Percentiles rank a stretch among this genome's conserved stretches.
Conservation (phyloP, 2,888 invertebrate genomes). For the Phortica okadai region DNA sequence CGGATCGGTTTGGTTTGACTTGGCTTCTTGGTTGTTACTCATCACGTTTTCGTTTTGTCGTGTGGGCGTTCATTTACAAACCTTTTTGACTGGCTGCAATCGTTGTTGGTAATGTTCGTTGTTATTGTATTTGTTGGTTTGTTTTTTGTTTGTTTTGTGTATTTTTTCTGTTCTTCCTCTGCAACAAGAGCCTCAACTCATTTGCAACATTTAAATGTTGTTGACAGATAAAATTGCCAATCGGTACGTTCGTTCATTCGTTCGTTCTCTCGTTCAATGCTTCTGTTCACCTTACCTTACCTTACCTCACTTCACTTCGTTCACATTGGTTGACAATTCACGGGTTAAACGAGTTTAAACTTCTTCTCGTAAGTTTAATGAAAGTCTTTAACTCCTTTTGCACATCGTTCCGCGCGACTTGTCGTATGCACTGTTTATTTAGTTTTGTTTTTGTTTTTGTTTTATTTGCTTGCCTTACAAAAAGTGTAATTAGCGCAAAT, state of each 20-base stretch:
- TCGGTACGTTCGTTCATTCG: conserved; percentile 48
- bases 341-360: conserved; percentile 66
- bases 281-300: neutral
- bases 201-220: conserved; percentile 62
- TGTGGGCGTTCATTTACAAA: conserved; percentile 56
- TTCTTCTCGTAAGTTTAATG: conserved; percentile 65
- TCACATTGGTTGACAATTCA: conserved; percentile 59
- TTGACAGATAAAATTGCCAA: conserved; percentile 71
- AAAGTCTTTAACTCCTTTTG: conserved; percentile 60
- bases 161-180: neutral
- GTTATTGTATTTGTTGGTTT: neutral
- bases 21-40: conserved; percentile 13
- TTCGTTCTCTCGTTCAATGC: conserved; percentile 3
- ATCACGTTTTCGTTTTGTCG: conserved; percentile 38
- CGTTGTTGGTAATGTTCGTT: conserved; percentile 40
- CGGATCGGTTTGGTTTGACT: no score
- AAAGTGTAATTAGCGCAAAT: conserved; percentile 74
- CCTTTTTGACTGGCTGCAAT: conserved; percentile 25
- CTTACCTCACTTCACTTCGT: neutral
- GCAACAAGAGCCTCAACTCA: conserved; percentile 31
- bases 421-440: conserved; percentile 17
- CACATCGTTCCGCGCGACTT: conserved; percentile 46
- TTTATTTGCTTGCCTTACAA: conserved; percentile 61
- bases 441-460: conserved; percentile 26
- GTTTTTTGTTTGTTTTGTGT: neutral